A percentile compares a stretch with the other conserved stretches of the same genome.
Evolutionary conservation across 2,797 vertebrate species (phyloP).

Genomic region (Naso thynnoides): DNA sequence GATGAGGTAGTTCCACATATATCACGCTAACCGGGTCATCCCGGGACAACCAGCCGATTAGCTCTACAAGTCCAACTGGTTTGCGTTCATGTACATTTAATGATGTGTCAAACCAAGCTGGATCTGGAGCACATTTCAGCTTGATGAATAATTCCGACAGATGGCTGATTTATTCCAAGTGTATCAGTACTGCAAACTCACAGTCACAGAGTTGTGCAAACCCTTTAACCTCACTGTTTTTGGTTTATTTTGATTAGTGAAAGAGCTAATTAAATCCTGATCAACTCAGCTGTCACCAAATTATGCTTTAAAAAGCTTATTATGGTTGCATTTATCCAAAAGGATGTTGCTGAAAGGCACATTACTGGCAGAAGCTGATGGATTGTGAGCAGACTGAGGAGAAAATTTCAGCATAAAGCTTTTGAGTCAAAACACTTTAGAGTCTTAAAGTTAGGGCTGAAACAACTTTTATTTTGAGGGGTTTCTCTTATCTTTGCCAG

Average conservation of each 20-base stretch:
- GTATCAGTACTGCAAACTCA: not conserved
- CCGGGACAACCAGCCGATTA: not conserved
- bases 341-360: constrained; percentile 2
- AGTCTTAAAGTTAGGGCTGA: not conserved
- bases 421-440: not conserved
- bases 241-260: constrained; percentile 14
- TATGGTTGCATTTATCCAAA: not conserved
- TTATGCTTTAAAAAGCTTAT: not conserved
- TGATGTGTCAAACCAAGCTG: constrained; percentile 5
- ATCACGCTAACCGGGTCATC: not conserved
- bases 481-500: not conserved
- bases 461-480: not conserved
- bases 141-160: constrained; percentile 27
- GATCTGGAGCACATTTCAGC: constrained; percentile 10
- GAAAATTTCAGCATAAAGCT: not conserved
- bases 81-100: not conserved
- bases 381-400: not conserved
- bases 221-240: not conserved
- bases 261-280: constrained; percentile 1
- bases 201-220: not conserved
- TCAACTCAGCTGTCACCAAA: not conserved
- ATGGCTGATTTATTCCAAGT: not conserved
- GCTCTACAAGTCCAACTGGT: not conserved
- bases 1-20: not conserved
- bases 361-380: constrained; percentile 1